These are phyloP conservation scores for Agrotis ipsilon DNA, from an alignment of 2,888 invertebrate species.

Conservation along the genomic window DNA sequence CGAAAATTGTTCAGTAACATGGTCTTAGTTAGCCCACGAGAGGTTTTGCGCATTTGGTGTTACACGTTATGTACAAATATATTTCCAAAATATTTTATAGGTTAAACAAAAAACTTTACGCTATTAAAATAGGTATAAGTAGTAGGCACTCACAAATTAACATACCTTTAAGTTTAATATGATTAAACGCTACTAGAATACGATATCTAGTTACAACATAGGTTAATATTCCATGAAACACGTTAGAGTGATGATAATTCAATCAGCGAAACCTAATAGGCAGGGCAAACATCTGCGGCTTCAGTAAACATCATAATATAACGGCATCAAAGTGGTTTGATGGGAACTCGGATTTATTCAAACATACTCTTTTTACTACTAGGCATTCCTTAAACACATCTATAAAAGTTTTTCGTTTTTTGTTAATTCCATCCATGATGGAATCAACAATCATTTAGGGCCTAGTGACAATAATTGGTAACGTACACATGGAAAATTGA, in stretches of 20 bases:
- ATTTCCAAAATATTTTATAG: too few species aligned
- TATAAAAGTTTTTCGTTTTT: too few species aligned
- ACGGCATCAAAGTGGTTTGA: slow-evolving; percentile 51
- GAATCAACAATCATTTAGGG: not conserved
- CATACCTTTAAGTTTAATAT: not conserved
- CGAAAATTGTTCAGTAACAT: too few species aligned
- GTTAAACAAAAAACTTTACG: too few species aligned
- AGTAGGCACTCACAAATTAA: too few species aligned
- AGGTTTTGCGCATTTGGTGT: too few species aligned
- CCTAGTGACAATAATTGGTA: too few species aligned
- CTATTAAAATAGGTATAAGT: too few species aligned
- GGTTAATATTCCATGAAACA: slow-evolving; percentile 36
- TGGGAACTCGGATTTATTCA: slow-evolving; percentile 48
- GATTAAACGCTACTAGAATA: not conserved
- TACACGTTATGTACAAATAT: too few species aligned
- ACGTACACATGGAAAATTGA: too few species aligned
- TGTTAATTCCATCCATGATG: too few species aligned
- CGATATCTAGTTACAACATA: slow-evolving; percentile 25
- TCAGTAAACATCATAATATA: slow-evolving; percentile 49
- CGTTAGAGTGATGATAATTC: slow-evolving; percentile 46
- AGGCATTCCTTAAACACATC: slow-evolving; percentile 34
- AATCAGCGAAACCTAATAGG: slow-evolving; percentile 57
- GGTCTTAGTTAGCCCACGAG: too few species aligned
- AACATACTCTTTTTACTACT: slow-evolving; percentile 40
- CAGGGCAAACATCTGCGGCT: slow-evolving; percentile 41